Evolutionary conservation across 2,113 vertebrate genomes (phyloP).

Genomic region (Micromys minutus): DNA sequence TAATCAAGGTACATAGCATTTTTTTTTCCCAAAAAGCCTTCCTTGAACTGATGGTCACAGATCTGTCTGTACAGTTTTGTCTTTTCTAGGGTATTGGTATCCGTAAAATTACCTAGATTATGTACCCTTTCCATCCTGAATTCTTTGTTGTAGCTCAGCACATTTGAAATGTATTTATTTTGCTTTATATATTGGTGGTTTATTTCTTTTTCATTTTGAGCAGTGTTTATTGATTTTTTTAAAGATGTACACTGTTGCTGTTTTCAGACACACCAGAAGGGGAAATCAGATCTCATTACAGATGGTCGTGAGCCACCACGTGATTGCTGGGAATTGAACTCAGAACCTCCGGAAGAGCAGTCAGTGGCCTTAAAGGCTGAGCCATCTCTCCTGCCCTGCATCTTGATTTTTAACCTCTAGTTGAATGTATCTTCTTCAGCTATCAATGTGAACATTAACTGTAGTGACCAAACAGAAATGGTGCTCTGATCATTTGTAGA

Average conservation of each 20-base stretch:
- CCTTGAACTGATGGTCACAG: not conserved
- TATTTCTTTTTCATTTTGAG: too few relatives aligned
- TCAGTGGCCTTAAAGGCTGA: too few relatives aligned
- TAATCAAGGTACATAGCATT: not conserved
- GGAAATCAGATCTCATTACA: too few relatives aligned
- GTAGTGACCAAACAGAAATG: not conserved
- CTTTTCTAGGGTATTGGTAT: not conserved
- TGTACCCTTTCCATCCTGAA: not conserved
- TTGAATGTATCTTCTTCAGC: not conserved
- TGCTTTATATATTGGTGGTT: not conserved
- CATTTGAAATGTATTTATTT: slow-evolving; percentile 3
- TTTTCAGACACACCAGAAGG: too few relatives aligned
- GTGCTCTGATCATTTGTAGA: not conserved
- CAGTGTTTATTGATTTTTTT: too few relatives aligned
- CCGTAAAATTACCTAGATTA: not conserved
- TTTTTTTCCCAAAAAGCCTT: not conserved
- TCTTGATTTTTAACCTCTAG: not conserved
- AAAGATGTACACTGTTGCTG: too few relatives aligned
- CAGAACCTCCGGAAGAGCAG: too few relatives aligned
- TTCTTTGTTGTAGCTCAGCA: not conserved
- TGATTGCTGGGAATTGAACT: too few relatives aligned
- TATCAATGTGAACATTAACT: not conserved
- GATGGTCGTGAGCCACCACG: too few relatives aligned
- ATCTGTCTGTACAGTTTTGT: not conserved
- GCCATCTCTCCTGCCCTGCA: not conserved